phyloP scores from a whole-genome alignment of 2,113 vertebrate species.

The Microcebus tavaratra region DNA sequence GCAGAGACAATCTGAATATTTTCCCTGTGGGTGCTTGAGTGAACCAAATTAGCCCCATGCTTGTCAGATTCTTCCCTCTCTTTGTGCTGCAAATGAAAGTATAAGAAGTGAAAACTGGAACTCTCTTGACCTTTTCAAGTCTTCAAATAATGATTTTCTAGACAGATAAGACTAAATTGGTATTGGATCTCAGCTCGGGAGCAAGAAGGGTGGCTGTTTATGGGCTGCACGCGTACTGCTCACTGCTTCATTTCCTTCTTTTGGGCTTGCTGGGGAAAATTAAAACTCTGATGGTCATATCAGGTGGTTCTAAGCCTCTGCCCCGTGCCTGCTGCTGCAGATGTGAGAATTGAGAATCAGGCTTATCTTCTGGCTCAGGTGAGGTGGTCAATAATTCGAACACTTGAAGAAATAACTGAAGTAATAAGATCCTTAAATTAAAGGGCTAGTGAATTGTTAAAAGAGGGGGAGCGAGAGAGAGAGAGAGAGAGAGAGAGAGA shows the following conservation, averaged over 20 bases:
- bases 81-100: constrained; percentile 56
- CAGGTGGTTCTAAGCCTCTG: constrained; percentile 57
- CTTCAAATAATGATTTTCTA: constrained; percentile 70
- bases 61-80: constrained; percentile 44
- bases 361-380: constrained; percentile 55
- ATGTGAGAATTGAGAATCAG: neutral
- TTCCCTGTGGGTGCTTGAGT: constrained; percentile 16
- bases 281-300: constrained; percentile 56
- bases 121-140: constrained; percentile 74
- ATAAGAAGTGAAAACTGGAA: constrained; percentile 52
- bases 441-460: constrained; percentile 25
- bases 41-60: constrained; percentile 47
- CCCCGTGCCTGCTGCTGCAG: constrained; percentile 1
- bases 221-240: neutral
- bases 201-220: constrained; percentile 50
- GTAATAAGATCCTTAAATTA: constrained; percentile 62
- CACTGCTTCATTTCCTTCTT: constrained; percentile 42
- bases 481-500: neutral
- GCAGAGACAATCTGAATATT: constrained; percentile 58
- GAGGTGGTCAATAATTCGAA: constrained; percentile 58
- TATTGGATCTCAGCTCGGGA: constrained; percentile 56
- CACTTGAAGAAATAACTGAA: constrained; percentile 57
- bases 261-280: constrained; percentile 55
- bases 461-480: neutral
- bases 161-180: constrained; percentile 68